phyloP scores from a whole-genome alignment of 2,113 vertebrate species.

The Pygoscelis adeliae region DNA sequence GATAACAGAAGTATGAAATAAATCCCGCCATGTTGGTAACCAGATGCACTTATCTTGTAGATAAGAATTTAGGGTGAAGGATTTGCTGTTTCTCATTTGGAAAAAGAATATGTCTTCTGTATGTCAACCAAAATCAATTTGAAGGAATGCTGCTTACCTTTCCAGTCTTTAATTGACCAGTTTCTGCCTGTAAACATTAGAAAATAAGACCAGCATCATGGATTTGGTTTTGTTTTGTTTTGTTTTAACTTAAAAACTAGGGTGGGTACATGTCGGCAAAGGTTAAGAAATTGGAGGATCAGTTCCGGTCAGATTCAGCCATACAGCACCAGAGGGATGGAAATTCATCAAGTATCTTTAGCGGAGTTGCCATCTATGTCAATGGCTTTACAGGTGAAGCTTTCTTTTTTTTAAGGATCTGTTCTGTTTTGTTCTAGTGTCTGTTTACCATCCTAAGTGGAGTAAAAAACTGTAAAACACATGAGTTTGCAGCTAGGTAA shows the following conservation, averaged over 20 bases:
- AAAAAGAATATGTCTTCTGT: background rate
- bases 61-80: background rate
- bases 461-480: background rate
- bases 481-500: background rate
- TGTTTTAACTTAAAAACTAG: constrained; percentile 72
- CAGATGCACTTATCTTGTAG: background rate
- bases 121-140: background rate
- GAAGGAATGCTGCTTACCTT: background rate
- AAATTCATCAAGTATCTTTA: constrained; percentile 86
- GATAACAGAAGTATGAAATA: background rate
- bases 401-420: constrained; percentile 11
- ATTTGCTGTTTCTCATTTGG: background rate
- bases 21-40: background rate
- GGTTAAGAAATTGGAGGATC: constrained; percentile 92
- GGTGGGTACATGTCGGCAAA: constrained; percentile 96
- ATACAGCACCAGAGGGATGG: constrained; percentile 86
- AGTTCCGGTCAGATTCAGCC: constrained; percentile 88
- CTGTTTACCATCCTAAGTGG: background rate
- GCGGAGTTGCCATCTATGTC: constrained; percentile 93
- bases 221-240: background rate
- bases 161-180: background rate
- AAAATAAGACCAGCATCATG: background rate
- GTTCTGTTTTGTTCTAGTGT: background rate
- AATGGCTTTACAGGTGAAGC: constrained; percentile 94
- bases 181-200: background rate